Evolutionary conservation across 2,797 vertebrate species (phyloP), one percentile per base, ranked within the genome.

Genomic region (Potorous gilbertii): DNA sequence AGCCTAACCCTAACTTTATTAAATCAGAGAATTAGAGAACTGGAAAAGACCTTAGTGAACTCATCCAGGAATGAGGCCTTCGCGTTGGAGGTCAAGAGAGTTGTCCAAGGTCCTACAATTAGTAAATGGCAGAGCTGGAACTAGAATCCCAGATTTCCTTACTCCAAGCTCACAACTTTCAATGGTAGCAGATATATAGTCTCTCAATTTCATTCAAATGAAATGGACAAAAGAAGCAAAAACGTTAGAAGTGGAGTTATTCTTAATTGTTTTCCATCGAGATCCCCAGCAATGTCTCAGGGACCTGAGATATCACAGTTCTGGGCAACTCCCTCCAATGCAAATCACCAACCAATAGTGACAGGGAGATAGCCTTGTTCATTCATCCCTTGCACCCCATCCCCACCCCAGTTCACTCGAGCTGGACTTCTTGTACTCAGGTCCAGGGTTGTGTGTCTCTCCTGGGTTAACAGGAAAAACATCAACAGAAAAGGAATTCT

Each of bases 1-100:
- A 95, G 14, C 94, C 52, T 74, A 94, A 92, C 46, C 87, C 59
- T 74, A 95, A 90, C 52, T 93, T 94, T 56, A 92, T 40, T 91
- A 81, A 96, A 95, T 55, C 90, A 94, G 29, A 94, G 55, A 87
- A 21, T 4, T 46, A 55, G 92, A 93, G 62, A 95, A 74, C 87
- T 55, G 91, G 29, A 90, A 10, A 40, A 87, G 40, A 27, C 74
- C 21, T 11, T 87, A 87, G 74, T 87, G 46, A 87, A 87, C 40
- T 46, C 40, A 50, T 50, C 74, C 11, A 10, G 55, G 55, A 87
- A 18, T 31, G 24, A 56, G 54, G 54, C 54, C 40, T 50, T 87
- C 9, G 1, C 50, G 9, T 21, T 24, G 90, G 46, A n/a, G 21
- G 56, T 55, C 54, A 55, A 21, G 34, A 40, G 92, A 46, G 27